These are phyloP conservation scores for Melanophora roralis DNA, from an alignment of 2,888 invertebrate species.

Conservation along the genomic window DNA sequence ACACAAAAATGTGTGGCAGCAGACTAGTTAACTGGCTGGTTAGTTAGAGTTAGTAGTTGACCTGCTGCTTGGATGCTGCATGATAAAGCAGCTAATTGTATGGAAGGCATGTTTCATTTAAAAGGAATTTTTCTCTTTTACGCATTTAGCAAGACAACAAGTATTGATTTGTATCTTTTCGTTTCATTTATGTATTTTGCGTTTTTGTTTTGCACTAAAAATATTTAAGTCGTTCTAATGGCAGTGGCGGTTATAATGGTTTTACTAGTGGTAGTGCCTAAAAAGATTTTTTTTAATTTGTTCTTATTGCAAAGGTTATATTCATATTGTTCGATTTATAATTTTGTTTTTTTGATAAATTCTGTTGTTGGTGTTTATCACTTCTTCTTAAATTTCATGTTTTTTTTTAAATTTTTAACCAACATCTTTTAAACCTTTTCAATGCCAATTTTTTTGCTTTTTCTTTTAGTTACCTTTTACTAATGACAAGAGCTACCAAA, in stretches of 20 bases:
- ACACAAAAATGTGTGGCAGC: slow-evolving; percentile 7
- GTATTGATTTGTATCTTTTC: slow-evolving; percentile 53
- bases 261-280: slow-evolving; percentile 2
- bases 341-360: slow-evolving; percentile 25
- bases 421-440: slow-evolving; percentile 48
- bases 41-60: background rate
- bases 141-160: slow-evolving; percentile 31
- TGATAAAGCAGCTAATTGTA: background rate
- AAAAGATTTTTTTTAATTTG: slow-evolving; percentile 41
- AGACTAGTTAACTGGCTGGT: background rate
- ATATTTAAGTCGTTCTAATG: slow-evolving; percentile 51
- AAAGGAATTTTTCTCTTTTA: slow-evolving; percentile 28
- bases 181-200: slow-evolving; percentile 26
- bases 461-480: slow-evolving; percentile 18
- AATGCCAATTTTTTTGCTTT: slow-evolving; percentile 42
- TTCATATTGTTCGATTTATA: slow-evolving; percentile 43
- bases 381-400: slow-evolving; percentile 58
- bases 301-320: slow-evolving; percentile 51
- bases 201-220: slow-evolving; percentile 3
- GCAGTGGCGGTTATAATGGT: background rate
- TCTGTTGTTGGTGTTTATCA: slow-evolving; percentile 29
- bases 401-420: slow-evolving; percentile 23
- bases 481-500: slow-evolving; percentile 25
- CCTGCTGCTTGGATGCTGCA: slow-evolving; percentile 14
- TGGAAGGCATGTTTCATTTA: slow-evolving; percentile 48